Percentiles rank a stretch among this genome's conserved stretches.
Conservation (phyloP, 2,113 vertebrate species). For the Rousettus leschenaultii region DNA sequence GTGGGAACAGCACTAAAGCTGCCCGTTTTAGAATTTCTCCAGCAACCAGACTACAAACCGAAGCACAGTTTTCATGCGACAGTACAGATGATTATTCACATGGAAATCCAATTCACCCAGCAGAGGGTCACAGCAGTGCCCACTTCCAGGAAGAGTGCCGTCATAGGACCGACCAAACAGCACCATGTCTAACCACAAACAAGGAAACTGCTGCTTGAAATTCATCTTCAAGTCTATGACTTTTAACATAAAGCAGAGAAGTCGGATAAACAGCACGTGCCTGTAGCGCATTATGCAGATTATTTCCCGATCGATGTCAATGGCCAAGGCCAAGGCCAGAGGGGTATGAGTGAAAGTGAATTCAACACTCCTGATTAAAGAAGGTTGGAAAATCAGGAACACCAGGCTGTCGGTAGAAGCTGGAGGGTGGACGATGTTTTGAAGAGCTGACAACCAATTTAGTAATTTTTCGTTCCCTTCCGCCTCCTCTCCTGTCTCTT, state of each 20-base stretch:
- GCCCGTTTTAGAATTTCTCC: neutral
- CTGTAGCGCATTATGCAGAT: neutral
- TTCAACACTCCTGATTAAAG: neutral
- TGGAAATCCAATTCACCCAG: neutral
- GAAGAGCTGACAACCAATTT: neutral
- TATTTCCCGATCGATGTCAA: slow-evolving; percentile 1
- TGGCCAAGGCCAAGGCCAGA: neutral
- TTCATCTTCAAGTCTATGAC: neutral
- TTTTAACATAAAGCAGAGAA: slow-evolving; percentile 36
- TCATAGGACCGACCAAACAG: neutral
- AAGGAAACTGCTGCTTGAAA: neutral
- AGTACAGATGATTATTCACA: neutral
- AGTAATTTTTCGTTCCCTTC: neutral
- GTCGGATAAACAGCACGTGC: neutral
- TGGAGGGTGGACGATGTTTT: neutral
- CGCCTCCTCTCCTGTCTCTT: neutral
- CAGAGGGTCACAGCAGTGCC: neutral
- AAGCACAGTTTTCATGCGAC: neutral
- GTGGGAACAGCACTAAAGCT: neutral
- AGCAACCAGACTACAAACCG: neutral
- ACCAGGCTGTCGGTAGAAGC: neutral
- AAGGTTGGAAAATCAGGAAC: neutral
- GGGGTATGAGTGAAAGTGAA: neutral
- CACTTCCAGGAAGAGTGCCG: neutral
- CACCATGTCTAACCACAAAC: neutral